Conservation (phyloP, 2,888 invertebrate species). For the Hedychridium roseum region DNA sequence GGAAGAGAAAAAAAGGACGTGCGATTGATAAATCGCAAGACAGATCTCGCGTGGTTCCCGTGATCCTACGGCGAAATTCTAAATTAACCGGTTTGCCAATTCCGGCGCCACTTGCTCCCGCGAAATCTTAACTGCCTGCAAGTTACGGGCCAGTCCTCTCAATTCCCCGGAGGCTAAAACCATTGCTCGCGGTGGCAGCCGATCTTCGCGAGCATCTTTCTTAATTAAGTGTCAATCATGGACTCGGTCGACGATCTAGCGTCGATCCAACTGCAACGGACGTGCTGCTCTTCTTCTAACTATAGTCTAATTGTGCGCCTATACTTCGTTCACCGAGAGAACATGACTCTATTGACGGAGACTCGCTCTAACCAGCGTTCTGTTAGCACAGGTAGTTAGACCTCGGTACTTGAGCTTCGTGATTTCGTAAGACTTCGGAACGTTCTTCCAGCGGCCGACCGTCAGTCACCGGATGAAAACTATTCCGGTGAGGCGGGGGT, state of each 20-base stretch:
- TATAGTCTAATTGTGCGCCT: no score
- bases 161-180: no score
- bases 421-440: no score
- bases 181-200: neutral
- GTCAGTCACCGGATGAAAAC: slow-evolving; percentile 33
- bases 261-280: neutral
- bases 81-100: slow-evolving; percentile 33
- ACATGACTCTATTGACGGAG: no score
- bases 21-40: neutral
- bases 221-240: neutral
- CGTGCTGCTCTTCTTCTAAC: no score
- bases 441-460: slow-evolving; percentile 35
- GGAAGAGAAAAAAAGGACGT: neutral
- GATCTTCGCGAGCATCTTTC: neutral
- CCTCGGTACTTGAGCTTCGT: slow-evolving; percentile 45
- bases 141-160: no score
- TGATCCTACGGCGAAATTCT: slow-evolving; percentile 24
- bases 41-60: neutral
- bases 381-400: no score
- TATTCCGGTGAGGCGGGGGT: slow-evolving; percentile 30
- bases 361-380: no score
- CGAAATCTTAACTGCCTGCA: slow-evolving; percentile 16
- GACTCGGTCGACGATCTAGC: slow-evolving; percentile 1
- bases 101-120: slow-evolving; percentile 29
- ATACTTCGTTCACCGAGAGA: no score